Conservation (phyloP, 2,888 invertebrate species). For the Drosophila koepferae region DNA sequence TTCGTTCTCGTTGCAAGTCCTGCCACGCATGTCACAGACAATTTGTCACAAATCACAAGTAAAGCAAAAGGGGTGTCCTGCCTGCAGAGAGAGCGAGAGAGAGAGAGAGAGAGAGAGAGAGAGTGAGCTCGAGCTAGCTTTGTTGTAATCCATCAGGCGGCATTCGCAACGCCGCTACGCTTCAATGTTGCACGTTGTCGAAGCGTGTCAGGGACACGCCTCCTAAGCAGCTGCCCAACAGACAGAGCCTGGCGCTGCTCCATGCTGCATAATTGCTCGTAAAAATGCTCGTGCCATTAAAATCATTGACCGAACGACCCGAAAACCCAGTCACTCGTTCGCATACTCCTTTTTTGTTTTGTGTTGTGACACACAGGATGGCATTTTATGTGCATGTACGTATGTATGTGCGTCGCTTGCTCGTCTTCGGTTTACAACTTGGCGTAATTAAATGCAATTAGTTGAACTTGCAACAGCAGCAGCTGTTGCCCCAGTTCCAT, state of each 20-base stretch:
- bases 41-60: conserved; percentile 78
- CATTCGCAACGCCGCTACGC: conserved; percentile 64
- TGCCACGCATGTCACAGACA: conserved; percentile 64
- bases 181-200: conserved; percentile 56
- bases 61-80: conserved; percentile 75
- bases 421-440: conserved; percentile 63
- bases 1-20: conserved; percentile 5
- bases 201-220: conserved; percentile 77
- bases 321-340: conserved; percentile 20
- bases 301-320: conserved; percentile 66
- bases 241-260: conserved; percentile 23
- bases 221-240: conserved; percentile 55
- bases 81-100: not conserved
- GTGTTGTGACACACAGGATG: conserved; percentile 66
- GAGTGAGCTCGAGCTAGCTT: not conserved
- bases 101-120: not conserved
- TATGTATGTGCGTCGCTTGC: conserved; percentile 26
- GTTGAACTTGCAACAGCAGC: conserved; percentile 49
- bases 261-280: conserved; percentile 64
- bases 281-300: conserved; percentile 69
- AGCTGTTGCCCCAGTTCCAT: conserved; percentile 36
- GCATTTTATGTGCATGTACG: conserved; percentile 35
- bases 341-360: conserved; percentile 28
- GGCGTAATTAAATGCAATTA: conserved; percentile 77
- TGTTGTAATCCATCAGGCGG: conserved; percentile 71